Percentiles rank a stretch among this genome's conserved stretches.
Evolutionary conservation across 2,113 vertebrate species (phyloP).

Genomic region (Brachyhypopomus occidentalis): DNA sequence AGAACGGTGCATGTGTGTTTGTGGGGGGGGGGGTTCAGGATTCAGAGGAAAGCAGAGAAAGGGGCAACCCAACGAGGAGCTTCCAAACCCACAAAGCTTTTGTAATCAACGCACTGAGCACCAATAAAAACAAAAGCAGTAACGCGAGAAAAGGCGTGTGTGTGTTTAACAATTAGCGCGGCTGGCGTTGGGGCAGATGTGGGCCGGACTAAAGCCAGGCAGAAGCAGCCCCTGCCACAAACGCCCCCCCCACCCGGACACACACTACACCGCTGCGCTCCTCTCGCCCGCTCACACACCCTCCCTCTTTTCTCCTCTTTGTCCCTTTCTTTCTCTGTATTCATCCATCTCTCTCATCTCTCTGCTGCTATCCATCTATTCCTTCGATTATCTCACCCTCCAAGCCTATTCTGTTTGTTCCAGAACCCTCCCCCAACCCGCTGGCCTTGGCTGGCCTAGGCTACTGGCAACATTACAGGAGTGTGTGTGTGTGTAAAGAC

Average conservation of each 20-base stretch:
- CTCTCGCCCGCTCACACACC: not conserved
- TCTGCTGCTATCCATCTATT: conserved; percentile 8
- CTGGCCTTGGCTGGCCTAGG: not conserved
- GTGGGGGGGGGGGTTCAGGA: too few species aligned
- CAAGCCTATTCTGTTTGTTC: conserved; percentile 11
- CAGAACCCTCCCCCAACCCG: not conserved
- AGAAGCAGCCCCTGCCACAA: conserved; percentile 72
- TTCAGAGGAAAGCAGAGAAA: conserved; percentile 29
- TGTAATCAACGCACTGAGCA: conserved; percentile 73
- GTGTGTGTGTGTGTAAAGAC: conserved; percentile 2
- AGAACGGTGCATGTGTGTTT: conserved; percentile 29
- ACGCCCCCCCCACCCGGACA: conserved; percentile 67
- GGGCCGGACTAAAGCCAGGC: conserved; percentile 69
- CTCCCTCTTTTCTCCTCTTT: not conserved
- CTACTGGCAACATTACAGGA: conserved; percentile 9
- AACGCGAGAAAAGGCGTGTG: conserved; percentile 77
- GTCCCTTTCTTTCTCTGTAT: not conserved
- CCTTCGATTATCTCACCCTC: conserved; percentile 27
- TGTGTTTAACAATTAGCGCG: conserved; percentile 81
- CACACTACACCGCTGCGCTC: conserved; percentile 17
- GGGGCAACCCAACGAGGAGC: conserved; percentile 33
- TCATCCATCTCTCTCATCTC: conserved; percentile 1
- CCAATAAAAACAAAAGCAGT: conserved; percentile 80
- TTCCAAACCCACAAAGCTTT: conserved; percentile 75
- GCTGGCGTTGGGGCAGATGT: conserved; percentile 71